A percentile compares a stretch with the other conserved stretches of the same genome.
phyloP scores from a whole-genome alignment of 2,113 vertebrate genomes.

The Cranoglanis bouderius region DNA sequence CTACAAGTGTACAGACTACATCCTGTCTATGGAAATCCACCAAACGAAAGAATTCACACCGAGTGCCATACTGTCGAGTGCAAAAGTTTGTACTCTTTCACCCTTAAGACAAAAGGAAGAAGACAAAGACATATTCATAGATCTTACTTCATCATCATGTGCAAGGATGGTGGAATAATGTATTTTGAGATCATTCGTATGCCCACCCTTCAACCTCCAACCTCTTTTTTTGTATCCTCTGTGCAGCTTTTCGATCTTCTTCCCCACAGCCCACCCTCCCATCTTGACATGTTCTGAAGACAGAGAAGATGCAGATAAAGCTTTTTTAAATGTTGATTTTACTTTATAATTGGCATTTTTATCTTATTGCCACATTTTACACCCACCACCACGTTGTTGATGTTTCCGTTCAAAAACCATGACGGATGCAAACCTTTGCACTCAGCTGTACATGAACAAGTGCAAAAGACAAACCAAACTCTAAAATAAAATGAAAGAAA shows the following conservation, averaged over 20 bases:
- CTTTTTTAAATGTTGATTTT: background rate
- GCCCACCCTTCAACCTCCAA: constrained; percentile 10
- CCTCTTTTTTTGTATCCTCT: constrained; percentile 15
- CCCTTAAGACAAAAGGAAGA: background rate
- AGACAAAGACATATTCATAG: background rate
- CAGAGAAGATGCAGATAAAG: background rate
- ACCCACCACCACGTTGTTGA: constrained; percentile 18
- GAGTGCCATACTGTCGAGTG: background rate
- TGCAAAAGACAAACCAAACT: background rate
- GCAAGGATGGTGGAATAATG: background rate
- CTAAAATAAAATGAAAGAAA: background rate
- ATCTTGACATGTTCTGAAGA: constrained; percentile 28
- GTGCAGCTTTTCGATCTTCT: constrained; percentile 12
- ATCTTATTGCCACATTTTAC: background rate
- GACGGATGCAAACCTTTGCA: background rate
- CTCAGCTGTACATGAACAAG: background rate
- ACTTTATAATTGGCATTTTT: background rate
- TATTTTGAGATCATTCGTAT: background rate
- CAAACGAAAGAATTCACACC: background rate
- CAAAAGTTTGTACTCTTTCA: background rate
- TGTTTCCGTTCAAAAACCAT: constrained; percentile 2
- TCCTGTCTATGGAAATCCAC: background rate
- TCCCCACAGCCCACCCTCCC: constrained; percentile 22
- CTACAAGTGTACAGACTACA: background rate
- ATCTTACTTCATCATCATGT: constrained; percentile 8